phyloP scores from a whole-genome alignment of 2,113 vertebrate genomes.

The Tenrec ecaudatus region DNA sequence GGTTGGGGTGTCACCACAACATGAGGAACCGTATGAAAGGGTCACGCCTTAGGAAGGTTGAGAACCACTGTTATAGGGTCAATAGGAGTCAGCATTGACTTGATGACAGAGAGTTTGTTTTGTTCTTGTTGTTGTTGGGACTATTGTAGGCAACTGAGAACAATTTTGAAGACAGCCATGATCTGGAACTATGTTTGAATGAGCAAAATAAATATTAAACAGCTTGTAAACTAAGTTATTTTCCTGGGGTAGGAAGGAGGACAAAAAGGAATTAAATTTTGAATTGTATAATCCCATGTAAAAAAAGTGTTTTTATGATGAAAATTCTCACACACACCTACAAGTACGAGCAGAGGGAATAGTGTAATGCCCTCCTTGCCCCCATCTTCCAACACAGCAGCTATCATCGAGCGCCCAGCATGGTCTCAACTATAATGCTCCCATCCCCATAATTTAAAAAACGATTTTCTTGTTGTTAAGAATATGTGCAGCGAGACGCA shows the following conservation, averaged over 20 bases:
- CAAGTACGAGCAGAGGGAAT: neutral
- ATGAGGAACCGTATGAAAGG: no score
- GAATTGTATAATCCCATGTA: neutral
- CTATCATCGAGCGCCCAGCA: neutral
- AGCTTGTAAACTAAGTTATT: neutral
- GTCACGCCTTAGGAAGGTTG: no score
- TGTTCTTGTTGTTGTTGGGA: neutral
- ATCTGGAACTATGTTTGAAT: neutral
- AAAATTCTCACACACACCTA: neutral
- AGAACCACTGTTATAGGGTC: no score
- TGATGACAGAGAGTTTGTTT: no score
- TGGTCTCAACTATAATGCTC: neutral
- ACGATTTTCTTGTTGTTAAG: neutral
- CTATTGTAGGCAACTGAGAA: neutral
- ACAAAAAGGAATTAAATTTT: neutral
- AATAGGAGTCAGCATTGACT: no score
- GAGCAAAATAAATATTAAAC: neutral
- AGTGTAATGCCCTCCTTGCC: neutral
- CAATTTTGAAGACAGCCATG: neutral
- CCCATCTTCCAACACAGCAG: rapidly evolving
- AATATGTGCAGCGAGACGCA: neutral
- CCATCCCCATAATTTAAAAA: no score
- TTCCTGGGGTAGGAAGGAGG: neutral
- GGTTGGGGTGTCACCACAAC: no score
- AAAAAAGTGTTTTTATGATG: neutral